Conservation (phyloP, 1,140 invertebrate genomes). For the Aphelenchoides besseyi region DNA sequence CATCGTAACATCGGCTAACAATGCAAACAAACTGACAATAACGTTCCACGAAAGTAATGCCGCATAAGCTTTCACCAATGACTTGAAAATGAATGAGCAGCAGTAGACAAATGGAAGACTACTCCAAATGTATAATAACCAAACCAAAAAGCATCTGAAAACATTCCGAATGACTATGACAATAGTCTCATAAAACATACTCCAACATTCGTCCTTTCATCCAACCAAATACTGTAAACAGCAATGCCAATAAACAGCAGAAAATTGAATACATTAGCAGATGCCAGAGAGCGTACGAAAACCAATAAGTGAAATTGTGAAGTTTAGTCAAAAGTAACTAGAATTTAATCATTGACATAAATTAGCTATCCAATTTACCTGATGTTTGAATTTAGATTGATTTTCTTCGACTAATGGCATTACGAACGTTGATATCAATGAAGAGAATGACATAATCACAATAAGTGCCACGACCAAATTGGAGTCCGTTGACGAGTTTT, state of each 20-base stretch:
- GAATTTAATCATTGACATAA: slow-evolving; percentile 1
- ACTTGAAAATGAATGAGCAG: slow-evolving; percentile 44
- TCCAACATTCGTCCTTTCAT: slow-evolving; percentile 12
- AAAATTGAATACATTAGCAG: slow-evolving; percentile 37
- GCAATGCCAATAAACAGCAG: slow-evolving; percentile 25
- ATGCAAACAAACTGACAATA: slow-evolving; percentile 27
- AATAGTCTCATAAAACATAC: slow-evolving; percentile 25
- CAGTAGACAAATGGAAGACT: slow-evolving; percentile 43
- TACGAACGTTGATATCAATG: slow-evolving; percentile 39
- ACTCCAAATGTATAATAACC: slow-evolving; percentile 39
- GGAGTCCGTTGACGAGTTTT: slow-evolving; percentile 1
- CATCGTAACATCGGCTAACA: slow-evolving; percentile 14
- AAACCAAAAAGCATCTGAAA: slow-evolving; percentile 33
- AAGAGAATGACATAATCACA: slow-evolving; percentile 38
- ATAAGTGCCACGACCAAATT: slow-evolving; percentile 30
- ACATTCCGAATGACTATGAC: slow-evolving; percentile 1
- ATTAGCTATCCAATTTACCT: slow-evolving; percentile 37
- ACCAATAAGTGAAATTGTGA: slow-evolving; percentile 37
- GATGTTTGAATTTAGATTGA: slow-evolving; percentile 37
- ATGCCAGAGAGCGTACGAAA: slow-evolving; percentile 42
- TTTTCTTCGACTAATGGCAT: slow-evolving; percentile 46
- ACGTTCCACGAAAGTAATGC: slow-evolving; percentile 28
- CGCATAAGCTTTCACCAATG: slow-evolving; percentile 26
- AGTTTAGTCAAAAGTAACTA: slow-evolving; percentile 44
- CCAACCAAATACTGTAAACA: slow-evolving; percentile 45